phyloP scores from a whole-genome alignment of 2,113 vertebrate species.

The Seriola aureovittata region DNA sequence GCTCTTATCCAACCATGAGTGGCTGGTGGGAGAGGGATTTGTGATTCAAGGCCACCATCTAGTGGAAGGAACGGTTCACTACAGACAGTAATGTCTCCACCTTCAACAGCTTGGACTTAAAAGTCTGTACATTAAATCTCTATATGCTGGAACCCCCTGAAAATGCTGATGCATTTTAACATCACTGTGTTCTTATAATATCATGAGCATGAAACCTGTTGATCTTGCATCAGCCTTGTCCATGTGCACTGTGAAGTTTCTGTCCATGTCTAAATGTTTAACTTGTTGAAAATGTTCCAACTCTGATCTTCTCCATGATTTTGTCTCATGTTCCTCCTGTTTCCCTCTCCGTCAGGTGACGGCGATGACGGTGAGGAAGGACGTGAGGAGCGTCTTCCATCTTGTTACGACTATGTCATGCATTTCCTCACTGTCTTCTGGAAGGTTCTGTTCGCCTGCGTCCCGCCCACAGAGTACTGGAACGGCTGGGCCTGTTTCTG shows the following conservation, averaged over 20 bases:
- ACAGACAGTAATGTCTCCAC: too few relatives aligned
- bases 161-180: too few relatives aligned
- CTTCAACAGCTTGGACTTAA: too few relatives aligned
- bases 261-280: too few relatives aligned
- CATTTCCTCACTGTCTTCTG: constrained; percentile 96
- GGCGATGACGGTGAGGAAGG: constrained; percentile 88
- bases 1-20: neutral
- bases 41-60: constrained; percentile 9
- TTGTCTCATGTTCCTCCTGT: neutral
- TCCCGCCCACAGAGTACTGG: constrained; percentile 94
- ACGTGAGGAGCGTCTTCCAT: constrained; percentile 88
- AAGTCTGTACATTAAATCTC: neutral
- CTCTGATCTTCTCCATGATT: too few relatives aligned
- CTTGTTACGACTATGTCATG: constrained; percentile 94
- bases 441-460: constrained; percentile 95
- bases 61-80: constrained; percentile 21
- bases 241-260: too few relatives aligned
- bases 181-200: too few relatives aligned
- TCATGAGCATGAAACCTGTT: too few relatives aligned
- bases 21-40: neutral
- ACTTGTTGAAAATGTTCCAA: too few relatives aligned
- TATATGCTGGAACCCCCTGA: neutral
- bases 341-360: constrained; percentile 50
- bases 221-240: too few relatives aligned
- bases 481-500: constrained; percentile 95